Base-by-base conservation (phyloP, 2,797 vertebrate genomes). In the Eleutherodactylus coqui region DNA sequence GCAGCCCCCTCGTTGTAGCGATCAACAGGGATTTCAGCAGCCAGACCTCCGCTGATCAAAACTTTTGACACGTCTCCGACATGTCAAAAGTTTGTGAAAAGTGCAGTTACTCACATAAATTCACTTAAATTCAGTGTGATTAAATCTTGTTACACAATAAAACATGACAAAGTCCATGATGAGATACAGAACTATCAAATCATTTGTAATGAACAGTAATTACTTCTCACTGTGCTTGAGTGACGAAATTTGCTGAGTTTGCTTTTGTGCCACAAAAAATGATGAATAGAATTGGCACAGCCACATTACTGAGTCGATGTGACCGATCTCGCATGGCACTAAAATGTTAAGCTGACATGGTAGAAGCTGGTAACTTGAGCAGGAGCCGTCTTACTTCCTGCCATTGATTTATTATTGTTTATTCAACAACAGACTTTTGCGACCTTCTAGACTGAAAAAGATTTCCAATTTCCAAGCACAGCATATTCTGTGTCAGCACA, bases 401-500 rank as follows among this genome's bases (percentile, higher is more conserved):
- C 76, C 29, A 36, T 73, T 88, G 88, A 91, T 91, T 89, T 90
- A 91, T 84, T 89, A 83, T 84, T 88, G 89, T 91, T 92, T 90
- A 88, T 89, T 86, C 88, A 89, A 86, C 79, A 84, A 88, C 70
- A 83, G 89, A 89, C 55, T 75, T 88, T 89, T 58, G 86, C 89
- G 85, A 75, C 85, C 83, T 79, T 14, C 34, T 82, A 85, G 85
- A 83, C 85, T 76, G 9, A 51, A 83, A 85, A 82, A 72, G 79
- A 70, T 85, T 89, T 76, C 41, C 7, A 67, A 32, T 79, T 77
- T 72, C 62, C 84, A 89, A 86, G 84, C 79, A 81, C 79, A 89
- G 83, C 84, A 82, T 67, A 27, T 75, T 67, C 79, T 75, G 17
- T 32, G 67, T 88, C 85, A 85, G 85, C 79, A 84, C 45, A 70